These are phyloP conservation scores for Murina feae DNA, from an alignment of 2,113 vertebrate species.

Conservation along the genomic window DNA sequence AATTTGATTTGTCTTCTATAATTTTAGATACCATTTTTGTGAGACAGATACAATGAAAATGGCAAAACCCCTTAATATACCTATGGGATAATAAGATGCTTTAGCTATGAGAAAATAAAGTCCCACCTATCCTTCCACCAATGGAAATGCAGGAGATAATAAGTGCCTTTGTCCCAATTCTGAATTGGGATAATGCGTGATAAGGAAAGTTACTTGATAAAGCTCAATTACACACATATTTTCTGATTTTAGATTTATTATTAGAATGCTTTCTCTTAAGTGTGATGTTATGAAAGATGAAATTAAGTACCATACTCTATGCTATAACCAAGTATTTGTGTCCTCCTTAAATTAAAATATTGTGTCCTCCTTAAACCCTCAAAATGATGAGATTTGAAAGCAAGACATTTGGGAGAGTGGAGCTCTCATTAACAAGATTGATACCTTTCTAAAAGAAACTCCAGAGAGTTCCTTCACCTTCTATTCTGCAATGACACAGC, in stretches of 20 bases:
- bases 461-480: background rate
- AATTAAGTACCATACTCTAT: background rate
- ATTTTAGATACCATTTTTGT: background rate
- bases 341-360: background rate
- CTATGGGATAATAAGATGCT: background rate
- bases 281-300: background rate
- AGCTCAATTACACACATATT: background rate
- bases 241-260: background rate
- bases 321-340: background rate
- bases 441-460: background rate
- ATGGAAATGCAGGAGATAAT: background rate
- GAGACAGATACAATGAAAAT: slow-evolving; percentile 36
- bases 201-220: background rate
- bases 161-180: background rate
- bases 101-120: background rate
- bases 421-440: background rate
- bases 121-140: background rate
- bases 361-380: background rate
- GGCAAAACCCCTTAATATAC: background rate
- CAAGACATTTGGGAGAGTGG: background rate
- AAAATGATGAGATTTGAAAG: background rate
- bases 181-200: background rate
- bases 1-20: background rate
- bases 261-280: background rate
- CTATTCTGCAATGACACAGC: background rate